Percentiles rank a stretch among this genome's conserved stretches.
Evolutionary conservation across 1,140 invertebrate species (phyloP).

Genomic region (Thalassaphorura encarpata): DNA sequence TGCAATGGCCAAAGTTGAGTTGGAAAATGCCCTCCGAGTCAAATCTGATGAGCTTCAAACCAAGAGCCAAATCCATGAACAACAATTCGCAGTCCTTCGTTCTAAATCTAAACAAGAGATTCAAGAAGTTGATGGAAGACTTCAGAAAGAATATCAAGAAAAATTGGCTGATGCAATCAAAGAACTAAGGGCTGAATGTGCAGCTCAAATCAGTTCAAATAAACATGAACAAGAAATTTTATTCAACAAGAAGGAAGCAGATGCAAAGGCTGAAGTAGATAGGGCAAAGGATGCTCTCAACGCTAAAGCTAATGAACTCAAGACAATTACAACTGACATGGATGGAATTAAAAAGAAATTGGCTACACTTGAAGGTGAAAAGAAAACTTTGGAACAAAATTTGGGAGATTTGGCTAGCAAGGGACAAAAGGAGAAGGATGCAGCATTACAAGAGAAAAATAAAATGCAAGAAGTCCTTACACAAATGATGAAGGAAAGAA

Average conservation of each 20-base stretch:
- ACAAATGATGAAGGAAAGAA: slow-evolving; percentile 7
- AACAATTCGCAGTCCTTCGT: slow-evolving; percentile 7
- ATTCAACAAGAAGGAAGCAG: slow-evolving; percentile 16
- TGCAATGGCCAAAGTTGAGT: background rate
- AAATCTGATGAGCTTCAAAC: slow-evolving; percentile 7
- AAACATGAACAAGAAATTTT: slow-evolving; percentile 11
- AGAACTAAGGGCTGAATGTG: slow-evolving; percentile 7
- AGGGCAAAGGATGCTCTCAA: background rate
- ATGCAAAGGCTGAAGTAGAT: slow-evolving; percentile 8
- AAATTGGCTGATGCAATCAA: slow-evolving; percentile 15
- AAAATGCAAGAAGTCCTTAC: background rate
- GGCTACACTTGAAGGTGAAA: slow-evolving; percentile 9
- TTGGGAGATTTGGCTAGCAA: slow-evolving; percentile 7
- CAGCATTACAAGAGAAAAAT: background rate
- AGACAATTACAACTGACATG: background rate
- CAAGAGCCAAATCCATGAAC: slow-evolving; percentile 13
- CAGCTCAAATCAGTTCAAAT: slow-evolving; percentile 2
- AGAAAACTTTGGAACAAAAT: background rate
- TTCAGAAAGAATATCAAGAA: slow-evolving; percentile 7
- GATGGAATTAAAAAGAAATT: background rate
- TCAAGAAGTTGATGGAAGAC: slow-evolving; percentile 10
- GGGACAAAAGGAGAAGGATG: background rate
- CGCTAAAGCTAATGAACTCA: slow-evolving; percentile 7
- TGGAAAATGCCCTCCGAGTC: background rate
- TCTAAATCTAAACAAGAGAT: background rate